Base-by-base conservation (phyloP, 1,140 invertebrate genomes). In the Brachionus rubens region DNA sequence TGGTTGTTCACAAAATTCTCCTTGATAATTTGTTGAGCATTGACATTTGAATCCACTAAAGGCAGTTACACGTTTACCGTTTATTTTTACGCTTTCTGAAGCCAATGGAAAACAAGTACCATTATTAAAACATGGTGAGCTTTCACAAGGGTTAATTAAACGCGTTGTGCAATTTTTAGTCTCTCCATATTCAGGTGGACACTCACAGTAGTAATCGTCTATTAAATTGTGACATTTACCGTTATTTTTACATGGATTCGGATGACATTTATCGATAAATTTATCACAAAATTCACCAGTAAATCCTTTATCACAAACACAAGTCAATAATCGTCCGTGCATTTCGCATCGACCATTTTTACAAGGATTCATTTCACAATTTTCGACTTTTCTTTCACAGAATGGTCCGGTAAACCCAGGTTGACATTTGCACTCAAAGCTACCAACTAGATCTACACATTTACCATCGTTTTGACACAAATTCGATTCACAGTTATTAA, bases 261-360 rank as follows among this genome's bases (percentile, higher is more conserved):
- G 36, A 12, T 56, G 16, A 30, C 72, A 76, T 26, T 76, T 54
- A 24, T 72, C 46, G 6, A 72, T 46, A 19, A 47, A 24, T 10
- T 65, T 40, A 12, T 76, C 75, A 36, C 75, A 76, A 24, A 59
- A 59, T 19, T 59, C 28, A 5, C 75, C 75, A 3, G 52, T 46
- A 50, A 47, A 76, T 12, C 54, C 75, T 26, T 33, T 40, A 12
- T 76, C 52, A 50, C 75, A 76, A 30, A 59, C 4, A 30, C 75
- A 76, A n/a, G 21, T 47, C 0, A 59, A 10, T 12, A 24, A 10
- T 10, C 21, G 9, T 1, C 46, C 50, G 21, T 33, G n/a, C 50
- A 50, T 54, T 40, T 72, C 68, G 16, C 68, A 72, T 59, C 88
- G 92, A 16, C 90, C 91, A 83, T 93, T 90, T 6, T 87, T 85